Percentiles rank a stretch among this genome's conserved stretches.
Evolutionary conservation across 64 coral and sea anemone species (phyloP).

Genomic region (Actinia tenebrosa): DNA sequence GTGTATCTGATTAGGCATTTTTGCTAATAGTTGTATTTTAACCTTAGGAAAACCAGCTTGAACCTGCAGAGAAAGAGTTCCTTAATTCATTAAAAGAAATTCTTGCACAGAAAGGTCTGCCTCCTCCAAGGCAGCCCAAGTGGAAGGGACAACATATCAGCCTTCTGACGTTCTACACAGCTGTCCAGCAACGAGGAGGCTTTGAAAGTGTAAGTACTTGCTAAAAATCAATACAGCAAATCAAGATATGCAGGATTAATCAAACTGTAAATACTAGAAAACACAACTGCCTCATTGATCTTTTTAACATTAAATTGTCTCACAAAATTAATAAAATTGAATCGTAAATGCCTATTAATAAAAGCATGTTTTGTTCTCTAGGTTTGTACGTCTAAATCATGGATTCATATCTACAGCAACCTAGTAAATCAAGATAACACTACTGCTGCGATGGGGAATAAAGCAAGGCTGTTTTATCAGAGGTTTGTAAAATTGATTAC

Average conservation of each 20-base stretch:
- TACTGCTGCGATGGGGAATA: slow-evolving; percentile 10
- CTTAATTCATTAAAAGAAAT: slow-evolving; percentile 22
- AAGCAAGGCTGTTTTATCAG: slow-evolving; percentile 34
- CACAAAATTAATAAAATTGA: background rate
- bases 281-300: too few species aligned
- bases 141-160: slow-evolving; percentile 30
- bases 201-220: slow-evolving; percentile 35
- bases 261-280: too few species aligned
- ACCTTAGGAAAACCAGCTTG: background rate
- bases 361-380: background rate
- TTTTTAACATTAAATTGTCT: too few species aligned
- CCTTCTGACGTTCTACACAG: slow-evolving; percentile 25
- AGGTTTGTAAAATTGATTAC: slow-evolving; percentile 8
- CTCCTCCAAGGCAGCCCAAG: slow-evolving; percentile 26
- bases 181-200: slow-evolving; percentile 32
- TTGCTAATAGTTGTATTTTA: background rate
- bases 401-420: slow-evolving; percentile 34
- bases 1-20: too few species aligned
- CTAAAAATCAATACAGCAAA: too few species aligned
- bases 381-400: slow-evolving; percentile 31
- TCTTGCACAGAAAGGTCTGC: slow-evolving; percentile 21
- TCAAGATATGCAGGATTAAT: too few species aligned
- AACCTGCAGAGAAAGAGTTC: slow-evolving; percentile 40
- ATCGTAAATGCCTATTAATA: too few species aligned
- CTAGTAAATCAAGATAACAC: background rate